Evolutionary conservation across 2,797 vertebrate genomes (phyloP).

Genomic region (Fratercula arctica): DNA sequence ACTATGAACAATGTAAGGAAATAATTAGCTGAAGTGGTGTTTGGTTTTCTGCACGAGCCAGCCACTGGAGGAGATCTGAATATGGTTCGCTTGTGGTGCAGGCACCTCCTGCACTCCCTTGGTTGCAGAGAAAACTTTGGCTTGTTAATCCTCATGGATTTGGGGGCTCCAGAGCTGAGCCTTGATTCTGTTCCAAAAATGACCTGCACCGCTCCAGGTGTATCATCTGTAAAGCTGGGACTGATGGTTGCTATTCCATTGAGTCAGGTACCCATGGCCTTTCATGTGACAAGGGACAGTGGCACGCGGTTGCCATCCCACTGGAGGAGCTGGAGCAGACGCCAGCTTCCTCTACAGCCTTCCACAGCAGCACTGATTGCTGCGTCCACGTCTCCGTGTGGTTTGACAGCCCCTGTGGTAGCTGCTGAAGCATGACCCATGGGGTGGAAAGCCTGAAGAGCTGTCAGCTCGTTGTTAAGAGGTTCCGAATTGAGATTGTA

Average conservation of each 20-base stretch:
- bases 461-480: not conserved
- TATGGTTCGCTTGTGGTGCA: not conserved
- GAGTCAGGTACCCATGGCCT: not conserved
- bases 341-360: not conserved
- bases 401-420: not conserved
- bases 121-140: not conserved
- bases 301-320: not conserved
- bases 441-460: not conserved
- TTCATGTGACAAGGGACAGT: not conserved
- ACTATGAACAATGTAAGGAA: constrained; percentile 5
- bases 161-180: not conserved
- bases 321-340: not conserved
- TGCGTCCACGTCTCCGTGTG: accelerated
- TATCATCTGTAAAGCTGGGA: not conserved
- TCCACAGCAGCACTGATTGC: not conserved
- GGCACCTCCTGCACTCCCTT: not conserved
- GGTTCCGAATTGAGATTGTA: not conserved
- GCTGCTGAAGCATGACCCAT: not conserved
- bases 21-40: not conserved
- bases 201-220: accelerated
- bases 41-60: not conserved
- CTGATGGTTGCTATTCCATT: not conserved
- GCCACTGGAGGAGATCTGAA: not conserved
- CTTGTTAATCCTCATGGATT: not conserved
- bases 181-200: not conserved